Evolutionary conservation across 2,113 vertebrate species (phyloP).

Genomic region (Danio rerio): DNA sequence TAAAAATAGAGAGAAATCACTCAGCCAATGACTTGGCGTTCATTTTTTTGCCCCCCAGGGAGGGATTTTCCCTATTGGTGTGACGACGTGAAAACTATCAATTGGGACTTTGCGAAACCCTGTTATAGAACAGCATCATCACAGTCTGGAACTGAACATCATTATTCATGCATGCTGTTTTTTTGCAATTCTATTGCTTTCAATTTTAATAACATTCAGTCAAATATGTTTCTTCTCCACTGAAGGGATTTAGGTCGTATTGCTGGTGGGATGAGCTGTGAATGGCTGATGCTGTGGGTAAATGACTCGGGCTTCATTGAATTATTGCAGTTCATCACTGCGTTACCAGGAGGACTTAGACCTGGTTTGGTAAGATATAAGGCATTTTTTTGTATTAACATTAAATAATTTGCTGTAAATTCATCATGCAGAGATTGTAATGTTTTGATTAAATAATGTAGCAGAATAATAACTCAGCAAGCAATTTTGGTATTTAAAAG

Average conservation of each 20-base stretch:
- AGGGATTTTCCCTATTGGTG: no score
- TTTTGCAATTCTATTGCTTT: neutral
- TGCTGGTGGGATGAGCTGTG: slow-evolving; percentile 82
- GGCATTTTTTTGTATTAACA: neutral
- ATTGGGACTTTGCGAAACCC: no score
- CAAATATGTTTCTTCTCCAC: neutral
- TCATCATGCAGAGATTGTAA: neutral
- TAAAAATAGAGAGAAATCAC: no score
- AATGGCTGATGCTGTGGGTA: slow-evolving; percentile 77
- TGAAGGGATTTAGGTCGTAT: slow-evolving; percentile 81
- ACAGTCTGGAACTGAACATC: neutral
- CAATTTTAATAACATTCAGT: neutral
- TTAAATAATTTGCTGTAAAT: slow-evolving; percentile 12
- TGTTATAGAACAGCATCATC: neutral
- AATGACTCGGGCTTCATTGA: slow-evolving; percentile 77
- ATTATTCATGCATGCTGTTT: neutral
- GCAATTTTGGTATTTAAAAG: no score
- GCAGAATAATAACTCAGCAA: neutral
- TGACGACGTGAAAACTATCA: no score
- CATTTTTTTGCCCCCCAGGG: no score
- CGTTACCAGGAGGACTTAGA: slow-evolving; percentile 75
- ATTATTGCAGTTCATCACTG: slow-evolving; percentile 77
- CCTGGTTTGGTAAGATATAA: slow-evolving; percentile 81
- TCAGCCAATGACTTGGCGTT: no score
- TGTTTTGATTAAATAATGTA: neutral